Evolutionary conservation across 2,113 vertebrate species (phyloP), one percentile per base, ranked within the genome.

Genomic region (Anseranas semipalmata): DNA sequence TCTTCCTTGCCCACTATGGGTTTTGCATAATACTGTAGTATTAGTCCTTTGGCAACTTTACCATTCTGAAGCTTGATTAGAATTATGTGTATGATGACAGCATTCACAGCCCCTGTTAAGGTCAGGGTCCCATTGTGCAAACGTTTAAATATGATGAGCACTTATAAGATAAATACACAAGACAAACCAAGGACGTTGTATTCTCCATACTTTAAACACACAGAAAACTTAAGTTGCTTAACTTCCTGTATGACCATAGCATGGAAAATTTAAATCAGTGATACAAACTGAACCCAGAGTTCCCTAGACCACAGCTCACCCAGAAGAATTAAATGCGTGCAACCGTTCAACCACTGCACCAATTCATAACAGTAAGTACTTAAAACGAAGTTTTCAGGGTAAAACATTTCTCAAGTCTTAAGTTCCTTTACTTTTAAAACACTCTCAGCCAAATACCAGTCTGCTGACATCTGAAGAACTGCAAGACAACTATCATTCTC

Each of bases 111-210:
- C 83, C 32, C 68, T 89, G 87, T 62, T 96, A 70, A 94, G 89
- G 91, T 95, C 95, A 96, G 71, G 91, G 93, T 71, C 85, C 71
- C 15, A 27, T 66, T 91, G 77, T 85, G 85, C 91, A 96, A 95
- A 89, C 50, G 24, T 93, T 62, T 80, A 73, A 93, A 79, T 87
- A 95, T 76, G 82, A 96, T 80, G 87, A 89, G 87, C 53, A 73
- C 87, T 93, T 89, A 43, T 79, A 85, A 95, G 67, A 82, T 72
- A 91, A 91, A 96, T 78, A 91, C 10, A 85, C 46, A 65, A 92
- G 63, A 84, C 59, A 93, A 76, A 85, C 58, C 59, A 91, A 96
- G 87, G 74, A 91, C 93, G 87, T 76, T 6, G 41, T 94, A 78
- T 91, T 95, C 87, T 74, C 72, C 50, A 39, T 79, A 59, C 43